Conservation (phyloP, 2,888 invertebrate species). For the Tryphoninae sp. region DNA sequence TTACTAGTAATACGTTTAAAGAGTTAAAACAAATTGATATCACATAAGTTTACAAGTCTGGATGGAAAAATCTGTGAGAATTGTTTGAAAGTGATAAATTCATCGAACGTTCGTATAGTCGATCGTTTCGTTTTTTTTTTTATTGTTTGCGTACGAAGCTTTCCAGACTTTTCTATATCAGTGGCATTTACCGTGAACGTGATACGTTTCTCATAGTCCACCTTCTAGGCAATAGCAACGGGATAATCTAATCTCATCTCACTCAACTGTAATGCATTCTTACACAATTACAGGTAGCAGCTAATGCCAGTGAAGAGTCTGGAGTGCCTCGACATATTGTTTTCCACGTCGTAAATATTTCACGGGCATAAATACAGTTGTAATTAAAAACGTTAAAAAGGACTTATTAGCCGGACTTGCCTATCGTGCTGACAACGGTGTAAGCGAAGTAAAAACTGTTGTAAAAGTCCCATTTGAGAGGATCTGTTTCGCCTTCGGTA, state of each 20-base stretch:
- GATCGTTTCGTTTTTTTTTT: not conserved
- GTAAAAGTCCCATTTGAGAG: slow-evolving; percentile 92
- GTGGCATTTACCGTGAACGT: slow-evolving; percentile 35
- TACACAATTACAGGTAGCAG: slow-evolving; percentile 44
- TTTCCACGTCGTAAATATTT: slow-evolving; percentile 38
- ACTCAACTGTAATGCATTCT: slow-evolving; percentile 12
- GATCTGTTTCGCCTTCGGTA: slow-evolving; percentile 85
- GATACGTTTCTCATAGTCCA: slow-evolving; percentile 37
- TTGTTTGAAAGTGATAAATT: too few relatives aligned
- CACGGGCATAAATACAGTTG: slow-evolving; percentile 11
- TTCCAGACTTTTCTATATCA: slow-evolving; percentile 30
- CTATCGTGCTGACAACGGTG: slow-evolving; percentile 95
- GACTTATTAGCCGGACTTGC: slow-evolving; percentile 81
- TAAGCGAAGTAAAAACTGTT: slow-evolving; percentile 96
- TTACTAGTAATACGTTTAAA: too few relatives aligned
- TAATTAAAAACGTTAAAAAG: slow-evolving; percentile 1
- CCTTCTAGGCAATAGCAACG: slow-evolving; percentile 32
- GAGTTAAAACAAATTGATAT: too few relatives aligned
- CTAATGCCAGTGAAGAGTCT: not conserved
- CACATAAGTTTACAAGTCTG: too few relatives aligned
- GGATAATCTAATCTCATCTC: slow-evolving; percentile 60
- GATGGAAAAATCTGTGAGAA: too few relatives aligned
- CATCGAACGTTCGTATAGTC: not conserved
- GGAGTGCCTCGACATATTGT: not conserved
- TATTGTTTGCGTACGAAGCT: not conserved